Evolutionary conservation across 2,888 invertebrate species (phyloP).

Genomic region (Leucophora obtusa): DNA sequence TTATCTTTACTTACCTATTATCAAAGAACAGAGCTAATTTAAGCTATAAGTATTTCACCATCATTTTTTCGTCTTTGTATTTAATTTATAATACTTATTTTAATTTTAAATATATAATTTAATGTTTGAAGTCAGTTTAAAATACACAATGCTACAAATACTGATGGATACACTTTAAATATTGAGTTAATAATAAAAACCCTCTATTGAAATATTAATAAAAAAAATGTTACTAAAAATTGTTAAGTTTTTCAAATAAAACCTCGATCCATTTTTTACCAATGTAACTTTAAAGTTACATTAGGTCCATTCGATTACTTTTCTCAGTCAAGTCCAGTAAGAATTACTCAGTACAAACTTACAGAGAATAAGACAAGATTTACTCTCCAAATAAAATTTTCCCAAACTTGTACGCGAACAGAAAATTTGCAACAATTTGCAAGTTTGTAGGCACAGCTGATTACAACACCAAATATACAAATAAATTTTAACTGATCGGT

Average conservation of each 20-base stretch:
- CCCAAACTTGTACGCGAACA: no score
- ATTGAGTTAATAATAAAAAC: conserved; percentile 21
- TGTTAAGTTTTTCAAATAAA: conserved; percentile 14
- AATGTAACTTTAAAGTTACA: no score
- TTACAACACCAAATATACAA: no score
- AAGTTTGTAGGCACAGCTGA: no score
- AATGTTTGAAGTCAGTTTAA: conserved; percentile 26
- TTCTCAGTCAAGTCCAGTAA: no score
- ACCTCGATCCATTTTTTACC: no score
- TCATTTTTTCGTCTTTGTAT: conserved; percentile 1
- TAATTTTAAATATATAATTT: conserved; percentile 30
- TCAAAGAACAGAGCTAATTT: background rate
- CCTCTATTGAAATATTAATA: conserved; percentile 27
- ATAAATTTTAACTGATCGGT: no score
- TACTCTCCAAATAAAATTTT: no score
- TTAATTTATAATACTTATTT: conserved; percentile 6
- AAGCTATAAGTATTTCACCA: background rate
- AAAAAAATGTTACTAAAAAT: conserved; percentile 37
- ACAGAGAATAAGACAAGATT: no score
- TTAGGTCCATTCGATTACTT: no score
- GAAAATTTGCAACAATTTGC: no score
- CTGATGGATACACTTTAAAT: conserved; percentile 14
- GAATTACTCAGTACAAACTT: no score
- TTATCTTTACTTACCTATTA: background rate
- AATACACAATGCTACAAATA: conserved; percentile 11